Evolutionary conservation across 2,888 invertebrate genomes (phyloP), one percentile per base, ranked within the genome.

Genomic region (Neelides folsomi): DNA sequence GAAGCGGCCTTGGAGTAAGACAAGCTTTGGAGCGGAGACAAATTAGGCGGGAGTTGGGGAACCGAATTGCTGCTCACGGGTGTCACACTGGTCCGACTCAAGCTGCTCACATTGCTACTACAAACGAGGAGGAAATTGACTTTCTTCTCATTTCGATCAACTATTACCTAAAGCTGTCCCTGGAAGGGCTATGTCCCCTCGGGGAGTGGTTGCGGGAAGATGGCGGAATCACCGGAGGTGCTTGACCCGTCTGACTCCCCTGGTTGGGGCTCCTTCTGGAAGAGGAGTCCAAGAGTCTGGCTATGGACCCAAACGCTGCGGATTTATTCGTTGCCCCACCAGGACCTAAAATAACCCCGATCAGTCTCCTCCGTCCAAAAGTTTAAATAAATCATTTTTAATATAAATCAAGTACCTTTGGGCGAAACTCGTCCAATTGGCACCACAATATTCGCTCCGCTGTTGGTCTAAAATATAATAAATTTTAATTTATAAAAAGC

Each of bases 61-160:
- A 57, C 43, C 39, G 57, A 57, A 27, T 54, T 53, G 45, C 60
- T 71, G 59, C 78, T 76, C 56, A 77, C 75, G 15, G 79, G 75
- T 59, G 80, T 79, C 66, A 79, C 72, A 69, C 80, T 81, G 67
- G 79, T 74, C 67, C 86, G 78, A 66, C 85, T 86, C 69, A 86
- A 73, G 71, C 83, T 86, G 76, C 83, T 85, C 69, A 86, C 83
- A 73, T 82, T 86, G 75, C 85, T 86, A 77, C 79, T 80, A 74
- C 66, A 73, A 71, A 59, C 52, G 63, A 65, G 39, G 39, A 44
- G 51, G 44, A 40, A 20, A 39, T 27, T 27, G 27, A 27, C 37
- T 15, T 20, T 19, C 45, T 39, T 15, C 13, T 16, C 12, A 2
- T 45, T n/a, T 38, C 10, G 10, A 47, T 8, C 47, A 47, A 27